Conservation (phyloP, 2,113 vertebrate species). For the Labrus mixtus region DNA sequence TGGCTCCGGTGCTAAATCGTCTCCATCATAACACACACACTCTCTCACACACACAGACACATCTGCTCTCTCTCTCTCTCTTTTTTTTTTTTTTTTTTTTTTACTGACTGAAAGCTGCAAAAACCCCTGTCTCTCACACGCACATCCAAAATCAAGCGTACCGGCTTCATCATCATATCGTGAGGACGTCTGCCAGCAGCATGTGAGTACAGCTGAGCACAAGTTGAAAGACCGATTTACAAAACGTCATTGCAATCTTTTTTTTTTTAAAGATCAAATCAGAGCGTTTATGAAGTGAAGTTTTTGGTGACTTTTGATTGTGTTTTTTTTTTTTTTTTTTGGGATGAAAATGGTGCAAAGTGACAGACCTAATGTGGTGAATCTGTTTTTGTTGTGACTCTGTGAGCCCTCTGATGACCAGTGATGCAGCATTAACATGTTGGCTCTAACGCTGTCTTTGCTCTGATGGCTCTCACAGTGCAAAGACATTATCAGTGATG, state of each 20-base stretch:
- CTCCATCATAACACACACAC: conserved; percentile 13
- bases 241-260: not conserved
- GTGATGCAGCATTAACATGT: conserved; percentile 27
- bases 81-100: not conserved
- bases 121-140: conserved; percentile 8
- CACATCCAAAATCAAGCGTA: conserved; percentile 35
- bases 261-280: not conserved
- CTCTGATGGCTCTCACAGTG: conserved; percentile 10
- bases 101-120: conserved; percentile 33
- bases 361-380: not conserved
- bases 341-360: not conserved
- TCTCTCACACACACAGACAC: not conserved
- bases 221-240: conserved; percentile 30
- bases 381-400: not conserved
- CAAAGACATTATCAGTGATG: conserved; percentile 5
- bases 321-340: conserved; percentile 3
- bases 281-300: not conserved
- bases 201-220: conserved; percentile 73
- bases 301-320: not conserved
- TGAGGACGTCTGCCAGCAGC: conserved; percentile 50
- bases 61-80: not conserved
- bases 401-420: conserved; percentile 1
- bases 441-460: conserved; percentile 10
- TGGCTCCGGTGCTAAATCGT: conserved; percentile 23
- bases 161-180: conserved; percentile 45